Percentiles rank a stretch among this genome's conserved stretches.
phyloP scores from a whole-genome alignment of 2,888 invertebrate genomes.

The Alviniconcha strummeri region DNA sequence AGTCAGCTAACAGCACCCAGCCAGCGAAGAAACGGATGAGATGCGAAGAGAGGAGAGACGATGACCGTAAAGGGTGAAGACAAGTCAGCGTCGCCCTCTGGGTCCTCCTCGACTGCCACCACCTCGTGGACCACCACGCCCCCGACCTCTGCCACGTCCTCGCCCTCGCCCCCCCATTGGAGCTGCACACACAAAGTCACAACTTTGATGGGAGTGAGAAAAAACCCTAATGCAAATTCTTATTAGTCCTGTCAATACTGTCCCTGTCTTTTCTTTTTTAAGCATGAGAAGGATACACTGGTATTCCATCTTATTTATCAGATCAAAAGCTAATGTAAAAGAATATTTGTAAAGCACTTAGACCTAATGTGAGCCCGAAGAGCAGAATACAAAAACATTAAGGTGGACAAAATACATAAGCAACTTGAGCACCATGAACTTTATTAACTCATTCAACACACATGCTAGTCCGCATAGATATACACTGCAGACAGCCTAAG shows the following conservation, averaged over 20 bases:
- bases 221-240: not conserved
- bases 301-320: not conserved
- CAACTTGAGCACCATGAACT: too few species aligned
- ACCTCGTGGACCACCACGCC: conserved; percentile 21
- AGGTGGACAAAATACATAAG: too few species aligned
- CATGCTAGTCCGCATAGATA: too few species aligned
- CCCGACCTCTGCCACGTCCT: conserved; percentile 43
- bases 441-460: too few species aligned
- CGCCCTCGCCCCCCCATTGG: conserved; percentile 40
- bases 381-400: too few species aligned
- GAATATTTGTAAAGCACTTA: too few species aligned
- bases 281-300: not conserved
- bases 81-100: conserved; percentile 28
- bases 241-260: not conserved
- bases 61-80: not conserved
- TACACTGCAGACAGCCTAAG: too few species aligned
- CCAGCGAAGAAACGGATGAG: too few species aligned
- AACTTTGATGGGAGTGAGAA: not conserved
- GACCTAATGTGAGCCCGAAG: too few species aligned
- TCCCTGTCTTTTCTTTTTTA: not conserved
- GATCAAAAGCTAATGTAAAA: too few species aligned
- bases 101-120: conserved; percentile 28
- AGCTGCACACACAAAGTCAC: not conserved
- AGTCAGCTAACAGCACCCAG: too few species aligned
- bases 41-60: too few species aligned